Evolutionary conservation across 2,888 invertebrate species (phyloP).

Genomic region (Nebria salina): DNA sequence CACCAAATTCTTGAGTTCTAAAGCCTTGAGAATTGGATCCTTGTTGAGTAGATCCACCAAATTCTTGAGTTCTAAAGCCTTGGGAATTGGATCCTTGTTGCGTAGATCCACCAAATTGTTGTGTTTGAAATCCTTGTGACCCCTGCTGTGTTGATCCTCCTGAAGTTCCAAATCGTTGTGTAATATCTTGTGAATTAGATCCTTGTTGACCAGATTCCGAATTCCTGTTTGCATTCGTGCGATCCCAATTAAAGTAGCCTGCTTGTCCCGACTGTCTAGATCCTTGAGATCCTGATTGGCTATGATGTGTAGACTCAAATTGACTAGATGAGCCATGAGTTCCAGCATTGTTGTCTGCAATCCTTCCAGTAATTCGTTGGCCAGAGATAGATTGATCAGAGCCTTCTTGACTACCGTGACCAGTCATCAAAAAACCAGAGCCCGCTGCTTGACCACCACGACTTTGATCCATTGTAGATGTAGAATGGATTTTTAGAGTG

Average conservation of each 20-base stretch:
- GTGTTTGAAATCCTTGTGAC: not conserved
- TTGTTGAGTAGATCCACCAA: conserved; percentile 4
- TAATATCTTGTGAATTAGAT: not conserved
- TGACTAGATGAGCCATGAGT: not conserved
- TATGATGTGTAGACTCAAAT: not conserved
- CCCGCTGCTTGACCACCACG: conserved; percentile 5
- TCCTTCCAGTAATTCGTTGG: not conserved
- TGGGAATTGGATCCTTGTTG: not conserved
- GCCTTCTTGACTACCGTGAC: conserved; percentile 7
- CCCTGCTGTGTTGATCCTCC: not conserved
- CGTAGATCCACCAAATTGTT: conserved; percentile 7
- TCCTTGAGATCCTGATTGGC: conserved; percentile 25
- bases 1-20: not conserved
- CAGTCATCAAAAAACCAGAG: not conserved
- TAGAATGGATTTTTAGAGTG: conserved; percentile 20
- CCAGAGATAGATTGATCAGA: conserved; percentile 10
- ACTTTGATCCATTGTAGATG: conserved; percentile 22
- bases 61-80: not conserved
- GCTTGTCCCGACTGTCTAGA: conserved; percentile 12
- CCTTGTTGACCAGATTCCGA: not conserved
- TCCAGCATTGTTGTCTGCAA: conserved; percentile 4
- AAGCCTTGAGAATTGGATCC: not conserved
- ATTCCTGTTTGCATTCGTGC: not conserved
- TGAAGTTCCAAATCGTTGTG: not conserved
- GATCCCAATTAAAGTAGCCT: not conserved